Evolutionary conservation across 2,888 invertebrate species (phyloP), one percentile per base, ranked within the genome.

Genomic region (Drosophila vallismaia): DNA sequence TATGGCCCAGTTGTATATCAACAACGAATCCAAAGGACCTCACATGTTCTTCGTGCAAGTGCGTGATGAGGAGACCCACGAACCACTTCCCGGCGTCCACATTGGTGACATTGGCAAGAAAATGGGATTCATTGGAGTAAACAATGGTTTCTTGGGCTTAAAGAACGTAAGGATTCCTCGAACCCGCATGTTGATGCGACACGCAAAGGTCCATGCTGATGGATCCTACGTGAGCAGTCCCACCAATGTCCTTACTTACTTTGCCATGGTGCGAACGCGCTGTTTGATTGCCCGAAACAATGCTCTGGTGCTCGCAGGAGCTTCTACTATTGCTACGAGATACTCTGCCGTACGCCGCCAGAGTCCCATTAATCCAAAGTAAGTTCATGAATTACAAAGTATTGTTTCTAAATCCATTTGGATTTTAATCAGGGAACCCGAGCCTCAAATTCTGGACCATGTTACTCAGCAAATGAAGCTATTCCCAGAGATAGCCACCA

Each of bases 101-200:
- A 94, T 98, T 49, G 98, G 98, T 8, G 98, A 98, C 92, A 98
- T 99, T 77, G 98, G 98, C 3, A 95, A 96, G 60, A 98, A 98
- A 91, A 93, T 98, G 77, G 98, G 97, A 57, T 97, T 97, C 94
- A 95, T 96, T 84, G 95, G 94, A 1, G 95, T 96, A 29, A 98
- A 99, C 90, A 98, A 99, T 91, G 98, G 99, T 0, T 99, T 95
- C 92, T 93, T 99, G 26, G 96, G 96, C 3, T 95, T 99, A 79
- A 94, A 97, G 66, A 93, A 96, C 76, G 95, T 97, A 10, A 93
- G 98, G 81, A 96, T 98, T 91, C 98, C 98, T 0, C 93, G 97
- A 67, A 94, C 94, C 5, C 93, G 97, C 76, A 96, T 99, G 97
- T 92, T 99, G 29, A 98, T 98, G 98, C 96, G 96, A 91, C 96